Conservation (phyloP, 2,113 vertebrate species). For the Sylvietta virens region DNA sequence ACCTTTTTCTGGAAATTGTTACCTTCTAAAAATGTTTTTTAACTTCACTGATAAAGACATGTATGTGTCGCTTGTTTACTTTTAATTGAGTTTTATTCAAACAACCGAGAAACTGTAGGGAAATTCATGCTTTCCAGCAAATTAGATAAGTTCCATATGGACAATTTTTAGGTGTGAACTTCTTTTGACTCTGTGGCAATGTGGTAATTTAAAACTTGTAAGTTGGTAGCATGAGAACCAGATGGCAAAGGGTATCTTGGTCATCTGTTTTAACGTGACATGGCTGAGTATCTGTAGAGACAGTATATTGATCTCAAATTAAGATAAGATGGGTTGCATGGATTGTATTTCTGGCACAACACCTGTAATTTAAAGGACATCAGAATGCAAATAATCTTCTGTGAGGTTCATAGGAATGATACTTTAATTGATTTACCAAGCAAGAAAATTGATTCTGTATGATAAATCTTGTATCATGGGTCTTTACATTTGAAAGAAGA, state of each 20-base stretch:
- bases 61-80: not conserved
- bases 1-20: not conserved
- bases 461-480: not conserved
- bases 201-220: not conserved
- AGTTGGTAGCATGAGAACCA: not conserved
- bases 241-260: not conserved
- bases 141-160: not conserved
- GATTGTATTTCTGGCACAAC: not conserved
- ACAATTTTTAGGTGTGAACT: not conserved
- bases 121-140: not conserved
- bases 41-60: not conserved
- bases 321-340: not conserved
- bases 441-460: not conserved
- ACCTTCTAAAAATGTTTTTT: not conserved
- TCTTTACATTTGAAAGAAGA: not conserved
- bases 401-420: not conserved
- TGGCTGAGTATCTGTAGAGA: not conserved
- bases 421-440: not conserved
- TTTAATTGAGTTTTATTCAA: not conserved
- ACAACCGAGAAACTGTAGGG: not conserved
- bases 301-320: not conserved
- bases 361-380: not conserved
- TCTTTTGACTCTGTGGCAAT: not conserved
- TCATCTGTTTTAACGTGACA: accelerated
- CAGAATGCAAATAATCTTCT: not conserved